These are phyloP conservation scores for Tipula lateralis DNA, from an alignment of 2,888 invertebrate genomes.

Conservation along the genomic window DNA sequence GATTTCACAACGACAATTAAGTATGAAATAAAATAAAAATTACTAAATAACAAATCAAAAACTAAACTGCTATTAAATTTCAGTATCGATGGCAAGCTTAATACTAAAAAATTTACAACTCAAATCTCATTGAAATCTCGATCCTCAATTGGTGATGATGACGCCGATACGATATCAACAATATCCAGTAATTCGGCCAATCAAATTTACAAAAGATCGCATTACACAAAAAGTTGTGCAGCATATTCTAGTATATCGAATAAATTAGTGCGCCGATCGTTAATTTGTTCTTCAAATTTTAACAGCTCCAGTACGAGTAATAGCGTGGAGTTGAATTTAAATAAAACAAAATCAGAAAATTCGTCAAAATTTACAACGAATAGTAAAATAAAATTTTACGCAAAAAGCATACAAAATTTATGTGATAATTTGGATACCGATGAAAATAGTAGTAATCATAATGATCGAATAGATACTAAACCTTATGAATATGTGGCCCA, in stretches of 20 bases:
- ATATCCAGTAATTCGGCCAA: neutral
- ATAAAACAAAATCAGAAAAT: neutral
- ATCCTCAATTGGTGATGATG: neutral
- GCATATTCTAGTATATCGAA: constrained; percentile 30
- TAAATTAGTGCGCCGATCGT: constrained; percentile 30
- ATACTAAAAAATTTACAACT: neutral
- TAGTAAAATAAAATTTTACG: neutral
- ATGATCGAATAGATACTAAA: neutral
- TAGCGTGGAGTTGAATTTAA: no score
- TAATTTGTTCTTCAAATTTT: neutral
- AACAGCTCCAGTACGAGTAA: neutral
- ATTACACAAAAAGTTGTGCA: constrained; percentile 29
- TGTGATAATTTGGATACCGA: constrained; percentile 32
- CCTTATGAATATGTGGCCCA: neutral
- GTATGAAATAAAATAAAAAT: no score
- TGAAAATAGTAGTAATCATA: neutral
- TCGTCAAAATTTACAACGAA: neutral
- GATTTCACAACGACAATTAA: constrained; percentile 29
- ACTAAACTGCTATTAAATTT: neutral
- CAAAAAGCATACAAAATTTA: constrained; percentile 31
- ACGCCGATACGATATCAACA: neutral
- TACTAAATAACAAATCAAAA: no score
- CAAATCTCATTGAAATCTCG: neutral
- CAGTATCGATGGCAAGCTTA: constrained; percentile 33
- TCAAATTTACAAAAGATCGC: constrained; percentile 26